Evolutionary conservation across 2,797 vertebrate species (phyloP), one percentile per base, ranked within the genome.

Genomic region (Molothrus aeneus): DNA sequence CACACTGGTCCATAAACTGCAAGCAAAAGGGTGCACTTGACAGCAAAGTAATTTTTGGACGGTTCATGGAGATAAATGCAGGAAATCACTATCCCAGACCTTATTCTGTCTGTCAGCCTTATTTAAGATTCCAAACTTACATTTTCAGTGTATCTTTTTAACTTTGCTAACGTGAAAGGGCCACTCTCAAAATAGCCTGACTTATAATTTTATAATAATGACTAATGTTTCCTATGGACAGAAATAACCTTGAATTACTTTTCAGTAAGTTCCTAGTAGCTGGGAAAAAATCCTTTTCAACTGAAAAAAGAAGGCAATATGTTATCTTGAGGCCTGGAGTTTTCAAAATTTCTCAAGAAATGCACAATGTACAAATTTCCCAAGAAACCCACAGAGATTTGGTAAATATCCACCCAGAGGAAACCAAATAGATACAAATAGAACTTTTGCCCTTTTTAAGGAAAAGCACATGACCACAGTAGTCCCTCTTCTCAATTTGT

Each of bases 281-380:
- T 91, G 94, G 80, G 92, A 72, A 92, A 85, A 88, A 90, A 75
- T 88, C 16, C 34, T 69, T 88, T 83, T 81, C 69, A 36, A 47
- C 54, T 69, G 87, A 78, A 95, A 94, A 93, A 92, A 89, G n/a
- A 59, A 78, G 45, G 89, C 89, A 92, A 12, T 65, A 65, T 47
- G 51, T 88, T 95, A 90, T 92, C 63, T 59, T 22, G 19, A 94
- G 90, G 83, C 91, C 66, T 72, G 15, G 34, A 92, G 75, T 83
- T 92, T 92, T 75, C 85, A 93, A 81, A 93, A 95, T 93, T 94
- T 92, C 96, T 95, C 96, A 95, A 95, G 93, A 92, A 95, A 95
- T 69, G 84, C 50, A 93, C 79, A 95, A 91, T 59, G 79, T 69
- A 91, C 69, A 81, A 93, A 95, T 95, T 94, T 95, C 92, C 80